These are phyloP conservation scores for Turdus rufiventris DNA, from an alignment of 2,113 vertebrate species.

Conservation along the genomic window DNA sequence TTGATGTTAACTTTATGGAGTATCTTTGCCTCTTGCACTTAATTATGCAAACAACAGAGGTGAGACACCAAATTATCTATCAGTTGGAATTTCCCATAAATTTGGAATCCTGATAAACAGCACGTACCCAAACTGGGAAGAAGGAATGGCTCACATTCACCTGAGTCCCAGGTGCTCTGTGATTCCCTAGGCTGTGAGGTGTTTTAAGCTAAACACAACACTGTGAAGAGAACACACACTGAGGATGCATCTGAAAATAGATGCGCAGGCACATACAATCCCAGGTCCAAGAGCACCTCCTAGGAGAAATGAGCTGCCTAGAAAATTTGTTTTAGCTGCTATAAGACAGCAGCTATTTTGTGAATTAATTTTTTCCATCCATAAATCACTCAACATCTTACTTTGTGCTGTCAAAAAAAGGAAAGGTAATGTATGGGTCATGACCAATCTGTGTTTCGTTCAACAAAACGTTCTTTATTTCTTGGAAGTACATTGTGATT, in stretches of 20 bases:
- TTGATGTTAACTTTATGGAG: not conserved
- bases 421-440: not conserved
- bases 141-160: not conserved
- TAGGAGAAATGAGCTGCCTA: not conserved
- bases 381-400: not conserved
- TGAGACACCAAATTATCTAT: not conserved
- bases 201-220: not conserved
- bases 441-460: not conserved
- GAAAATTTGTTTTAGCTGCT: not conserved
- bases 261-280: not conserved
- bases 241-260: too few relatives aligned
- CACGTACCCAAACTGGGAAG: not conserved
- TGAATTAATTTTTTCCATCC: not conserved
- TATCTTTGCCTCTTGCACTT: not conserved
- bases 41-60: not conserved
- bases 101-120: not conserved
- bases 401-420: not conserved
- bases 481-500: not conserved
- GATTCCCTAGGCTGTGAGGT: not conserved
- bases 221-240: rapidly evolving
- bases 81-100: too few relatives aligned
- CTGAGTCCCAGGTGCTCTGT: not conserved
- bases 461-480: not conserved
- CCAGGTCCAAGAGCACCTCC: not conserved
- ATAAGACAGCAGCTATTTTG: not conserved